Evolutionary conservation across 2,797 vertebrate species (phyloP), one percentile per base, ranked within the genome.

Genomic region (Sebastes diaconus): DNA sequence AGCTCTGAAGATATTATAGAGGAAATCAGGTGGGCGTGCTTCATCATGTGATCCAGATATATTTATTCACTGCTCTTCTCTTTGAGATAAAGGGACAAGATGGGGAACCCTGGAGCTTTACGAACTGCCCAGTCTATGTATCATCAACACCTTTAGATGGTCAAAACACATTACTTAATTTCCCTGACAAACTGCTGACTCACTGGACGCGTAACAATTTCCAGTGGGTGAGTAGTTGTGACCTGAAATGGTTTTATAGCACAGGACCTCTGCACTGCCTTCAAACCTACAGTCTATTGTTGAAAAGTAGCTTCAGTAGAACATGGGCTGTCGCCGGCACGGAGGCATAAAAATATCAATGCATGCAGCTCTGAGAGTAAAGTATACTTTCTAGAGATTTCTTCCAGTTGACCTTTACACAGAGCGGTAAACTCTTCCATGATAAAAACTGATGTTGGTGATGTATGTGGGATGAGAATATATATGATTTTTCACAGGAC

Each of bases 131-230:
- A 36, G 71, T 79, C 46, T 52, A 46, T 61, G 69, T 32, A 77
- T 81, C 75, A 79, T 85, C 83, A 78, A 58, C 83, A 78, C 65
- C 75, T 76, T 75, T 54, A 36, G 64, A 69, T 60, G 73, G 67
- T 77, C 54, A 77, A 72, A 88, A 77, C 60, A 68, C 52, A 75
- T 79, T 72, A 73, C 66, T 87, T 75, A 63, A 81, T 82, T 79
- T 83, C 42, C 52, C 64, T 75, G 82, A 81, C 27, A 73, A 83
- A 82, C 29, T 18, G 63, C 77, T 86, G 86, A 89, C 82, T 92
- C 87, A 87, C 46, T 32, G 63, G 58, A 85, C 67, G 77, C 13
- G 50, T 77, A 84, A 86, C 77, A 50, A 55, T 5, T 42, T 77
- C 46, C 59, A 87, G 81, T 85, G 80, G 87, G 77, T 74, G 87